Percentiles rank a stretch among this genome's conserved stretches.
Evolutionary conservation across 2,113 vertebrate genomes (phyloP).

Genomic region (Tylochromis polylepis): DNA sequence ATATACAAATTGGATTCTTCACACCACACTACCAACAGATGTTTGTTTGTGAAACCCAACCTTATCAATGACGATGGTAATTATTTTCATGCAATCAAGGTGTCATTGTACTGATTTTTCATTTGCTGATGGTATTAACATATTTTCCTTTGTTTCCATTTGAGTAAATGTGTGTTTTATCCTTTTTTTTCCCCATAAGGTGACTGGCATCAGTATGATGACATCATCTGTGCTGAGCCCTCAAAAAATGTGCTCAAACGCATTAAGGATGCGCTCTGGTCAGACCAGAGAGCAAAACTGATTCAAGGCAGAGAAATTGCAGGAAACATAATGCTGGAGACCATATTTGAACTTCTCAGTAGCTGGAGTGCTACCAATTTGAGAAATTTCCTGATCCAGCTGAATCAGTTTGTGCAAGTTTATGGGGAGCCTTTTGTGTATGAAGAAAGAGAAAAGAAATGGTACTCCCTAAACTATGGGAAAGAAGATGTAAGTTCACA

Average conservation of each 20-base stretch:
- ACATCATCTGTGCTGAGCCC: conserved; percentile 76
- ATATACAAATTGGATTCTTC: conserved; percentile 68
- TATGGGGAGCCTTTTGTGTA: conserved; percentile 49
- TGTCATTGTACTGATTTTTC: neutral
- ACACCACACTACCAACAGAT: conserved; percentile 52
- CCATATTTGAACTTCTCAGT: conserved; percentile 79
- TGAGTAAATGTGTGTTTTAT: neutral
- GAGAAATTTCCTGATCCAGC: conserved; percentile 71
- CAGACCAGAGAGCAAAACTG: conserved; percentile 19
- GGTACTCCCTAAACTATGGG: conserved; percentile 58
- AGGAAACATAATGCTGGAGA: conserved; percentile 75
- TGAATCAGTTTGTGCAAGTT: conserved; percentile 74
- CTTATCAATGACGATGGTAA: conserved; percentile 63
- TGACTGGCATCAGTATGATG: conserved; percentile 95
- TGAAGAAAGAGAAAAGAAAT: neutral
- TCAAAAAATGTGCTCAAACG: accelerated
- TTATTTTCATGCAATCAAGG: accelerated
- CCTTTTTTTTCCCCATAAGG: conserved; percentile 26
- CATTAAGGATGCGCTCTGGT: neutral
- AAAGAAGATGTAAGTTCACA: conserved; percentile 67
- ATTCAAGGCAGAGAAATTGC: conserved; percentile 77
- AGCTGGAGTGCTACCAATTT: conserved; percentile 74
- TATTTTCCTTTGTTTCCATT: neutral
- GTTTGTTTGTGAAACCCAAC: conserved; percentile 60
- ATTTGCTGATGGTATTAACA: neutral